Conservation (phyloP, 2,113 vertebrate species). For the Thunnus thynnus region DNA sequence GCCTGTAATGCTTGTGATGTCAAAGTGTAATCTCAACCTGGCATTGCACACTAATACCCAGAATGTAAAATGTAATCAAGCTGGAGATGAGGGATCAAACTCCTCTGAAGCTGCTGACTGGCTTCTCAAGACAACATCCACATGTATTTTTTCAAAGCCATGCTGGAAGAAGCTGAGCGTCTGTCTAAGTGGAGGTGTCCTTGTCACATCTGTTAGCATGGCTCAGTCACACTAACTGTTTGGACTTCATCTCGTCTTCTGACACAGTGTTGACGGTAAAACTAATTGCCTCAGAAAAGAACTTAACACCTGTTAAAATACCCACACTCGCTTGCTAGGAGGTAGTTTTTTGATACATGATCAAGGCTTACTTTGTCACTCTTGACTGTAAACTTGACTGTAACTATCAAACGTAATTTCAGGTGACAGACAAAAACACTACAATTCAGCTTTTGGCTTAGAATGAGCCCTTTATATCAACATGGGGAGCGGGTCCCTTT, state of each 20-base stretch:
- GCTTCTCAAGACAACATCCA: neutral
- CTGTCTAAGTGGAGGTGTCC: constrained; percentile 24
- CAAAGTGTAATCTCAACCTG: no score
- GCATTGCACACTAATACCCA: neutral
- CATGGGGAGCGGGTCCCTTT: no score
- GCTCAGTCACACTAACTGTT: constrained; percentile 24
- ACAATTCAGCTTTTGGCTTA: neutral
- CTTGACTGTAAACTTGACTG: constrained; percentile 35
- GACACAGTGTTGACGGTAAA: constrained; percentile 41
- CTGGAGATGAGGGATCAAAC: neutral
- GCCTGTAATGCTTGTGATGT: neutral
- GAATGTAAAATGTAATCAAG: constrained; percentile 8
- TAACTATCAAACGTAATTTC: constrained; percentile 41
- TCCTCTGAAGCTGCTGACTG: neutral
- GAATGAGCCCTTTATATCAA: no score
- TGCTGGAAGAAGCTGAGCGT: neutral
- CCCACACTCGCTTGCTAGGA: neutral
- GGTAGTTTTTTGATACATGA: constrained; percentile 33
- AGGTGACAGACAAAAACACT: constrained; percentile 44
- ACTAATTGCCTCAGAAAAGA: constrained; percentile 42
- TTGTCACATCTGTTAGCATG: constrained; percentile 42
- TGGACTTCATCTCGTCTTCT: constrained; percentile 38
- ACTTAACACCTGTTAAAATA: constrained; percentile 44
- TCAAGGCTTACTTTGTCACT: constrained; percentile 12
- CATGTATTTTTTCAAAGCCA: constrained; percentile 12